phyloP scores from a whole-genome alignment of 2,797 vertebrate genomes.

The Pseudotriccus pelzelni region DNA sequence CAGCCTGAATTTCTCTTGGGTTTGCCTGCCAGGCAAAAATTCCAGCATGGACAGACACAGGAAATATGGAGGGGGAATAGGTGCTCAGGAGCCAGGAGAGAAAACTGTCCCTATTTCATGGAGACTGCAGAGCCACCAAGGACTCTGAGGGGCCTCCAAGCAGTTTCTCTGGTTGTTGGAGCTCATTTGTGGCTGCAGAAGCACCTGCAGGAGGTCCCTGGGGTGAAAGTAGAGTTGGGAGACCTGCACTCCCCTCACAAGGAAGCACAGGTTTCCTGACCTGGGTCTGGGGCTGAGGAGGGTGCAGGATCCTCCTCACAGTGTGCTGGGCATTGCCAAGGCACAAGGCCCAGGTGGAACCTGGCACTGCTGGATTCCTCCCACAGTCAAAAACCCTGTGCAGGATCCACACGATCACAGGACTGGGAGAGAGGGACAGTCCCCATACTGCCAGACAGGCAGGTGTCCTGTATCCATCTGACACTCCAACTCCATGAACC shows the following conservation, averaged over 20 bases:
- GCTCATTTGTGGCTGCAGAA: background rate
- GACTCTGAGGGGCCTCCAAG: background rate
- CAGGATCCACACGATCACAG: background rate
- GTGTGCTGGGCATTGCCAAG: background rate
- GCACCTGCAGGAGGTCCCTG: background rate
- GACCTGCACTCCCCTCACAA: background rate
- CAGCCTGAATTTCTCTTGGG: background rate
- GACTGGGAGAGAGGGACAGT: background rate
- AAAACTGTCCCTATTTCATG: background rate
- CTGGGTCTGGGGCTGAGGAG: background rate
- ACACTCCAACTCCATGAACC: background rate
- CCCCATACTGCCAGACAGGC: background rate
- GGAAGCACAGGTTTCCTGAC: background rate
- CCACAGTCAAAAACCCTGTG: background rate
- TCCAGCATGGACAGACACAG: background rate
- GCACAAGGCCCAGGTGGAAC: background rate
- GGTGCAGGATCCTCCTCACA: background rate
- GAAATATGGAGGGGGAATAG: rapidly evolving
- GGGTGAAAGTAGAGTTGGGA: background rate
- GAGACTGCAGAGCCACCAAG: background rate
- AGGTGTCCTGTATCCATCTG: background rate
- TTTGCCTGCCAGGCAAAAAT: background rate
- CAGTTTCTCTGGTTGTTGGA: background rate
- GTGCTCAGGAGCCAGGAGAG: background rate
- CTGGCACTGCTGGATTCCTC: background rate